These are phyloP conservation scores for Molossus alvarezi DNA, from an alignment of 2,797 vertebrate genomes.

Conservation along the genomic window DNA sequence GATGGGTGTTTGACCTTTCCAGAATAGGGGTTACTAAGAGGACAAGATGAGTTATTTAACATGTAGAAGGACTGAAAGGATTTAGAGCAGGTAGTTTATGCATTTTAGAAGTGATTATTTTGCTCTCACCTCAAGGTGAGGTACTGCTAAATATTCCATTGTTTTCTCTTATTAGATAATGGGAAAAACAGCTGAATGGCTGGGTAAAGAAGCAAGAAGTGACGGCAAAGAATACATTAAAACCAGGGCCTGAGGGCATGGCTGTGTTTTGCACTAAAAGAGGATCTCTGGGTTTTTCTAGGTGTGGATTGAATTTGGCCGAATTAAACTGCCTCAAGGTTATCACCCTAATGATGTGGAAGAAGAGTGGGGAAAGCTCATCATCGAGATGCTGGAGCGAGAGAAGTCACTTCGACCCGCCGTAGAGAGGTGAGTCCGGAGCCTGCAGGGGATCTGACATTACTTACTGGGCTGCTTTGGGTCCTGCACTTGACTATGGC, in stretches of 20 bases:
- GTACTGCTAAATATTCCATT: conserved; percentile 15
- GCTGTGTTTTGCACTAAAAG: conserved; percentile 57
- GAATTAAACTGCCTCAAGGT: conserved; percentile 96
- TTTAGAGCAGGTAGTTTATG: conserved; percentile 21
- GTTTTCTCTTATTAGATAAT: conserved; percentile 40
- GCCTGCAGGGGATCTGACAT: fast-evolving
- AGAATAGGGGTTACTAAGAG: background rate
- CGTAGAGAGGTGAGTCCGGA: conserved; percentile 94
- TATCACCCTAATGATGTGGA: conserved; percentile 98
- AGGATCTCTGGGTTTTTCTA: conserved; percentile 82
- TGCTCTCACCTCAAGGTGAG: background rate
- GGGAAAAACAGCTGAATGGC: background rate
- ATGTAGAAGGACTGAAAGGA: background rate
- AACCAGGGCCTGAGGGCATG: background rate
- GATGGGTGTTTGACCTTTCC: conserved; percentile 31
- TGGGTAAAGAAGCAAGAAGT: conserved; percentile 4
- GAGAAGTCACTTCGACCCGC: conserved; percentile 97
- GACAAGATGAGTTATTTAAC: conserved; percentile 39
- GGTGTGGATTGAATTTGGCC: conserved; percentile 99
- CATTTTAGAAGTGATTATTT: conserved; percentile 12
- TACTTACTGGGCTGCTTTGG: background rate
- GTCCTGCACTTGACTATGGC: conserved; percentile 1
- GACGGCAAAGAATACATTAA: background rate
- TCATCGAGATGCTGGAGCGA: conserved; percentile 98
- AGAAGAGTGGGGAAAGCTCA: conserved; percentile 99